Percentiles rank a stretch among this genome's conserved stretches.
Conservation (phyloP, 2,888 invertebrate species). For the Torymus texanus region DNA sequence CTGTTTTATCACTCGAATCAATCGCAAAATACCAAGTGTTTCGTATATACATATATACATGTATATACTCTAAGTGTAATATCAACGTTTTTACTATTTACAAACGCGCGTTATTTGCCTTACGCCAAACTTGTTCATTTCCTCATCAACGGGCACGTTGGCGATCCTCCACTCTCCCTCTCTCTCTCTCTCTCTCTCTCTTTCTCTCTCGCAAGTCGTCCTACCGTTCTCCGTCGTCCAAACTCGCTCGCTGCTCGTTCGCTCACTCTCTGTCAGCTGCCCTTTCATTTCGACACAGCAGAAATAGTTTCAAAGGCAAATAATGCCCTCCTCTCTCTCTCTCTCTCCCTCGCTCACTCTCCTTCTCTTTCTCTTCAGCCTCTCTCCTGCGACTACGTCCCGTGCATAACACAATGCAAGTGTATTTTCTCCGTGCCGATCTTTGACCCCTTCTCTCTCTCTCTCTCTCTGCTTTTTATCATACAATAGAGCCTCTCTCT, state of each 20-base stretch:
- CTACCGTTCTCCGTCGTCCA: not conserved
- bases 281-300: constrained; percentile 66
- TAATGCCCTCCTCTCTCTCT: constrained; percentile 65
- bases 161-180: constrained; percentile 5
- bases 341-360: constrained; percentile 58
- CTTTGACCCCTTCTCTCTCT: constrained; percentile 57
- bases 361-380: constrained; percentile 62
- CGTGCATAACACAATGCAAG: constrained; percentile 7
- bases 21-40: too few species aligned
- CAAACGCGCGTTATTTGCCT: not conserved
- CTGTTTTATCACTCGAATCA: too few species aligned
- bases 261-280: not conserved
- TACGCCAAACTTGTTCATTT: not conserved
- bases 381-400: constrained; percentile 9
- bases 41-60: too few species aligned
- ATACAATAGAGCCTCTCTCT: constrained; percentile 23
- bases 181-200: constrained; percentile 8
- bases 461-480: constrained; percentile 50
- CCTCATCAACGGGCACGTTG: not conserved
- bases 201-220: constrained; percentile 2
- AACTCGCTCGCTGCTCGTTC: not conserved
- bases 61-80: too few species aligned
- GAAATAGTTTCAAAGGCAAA: constrained; percentile 70
- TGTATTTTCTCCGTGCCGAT: constrained; percentile 45
- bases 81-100: too few species aligned